Evolutionary conservation across 2,888 invertebrate genomes (phyloP), one percentile per base, ranked within the genome.

Genomic region (Agriotes lineatus): DNA sequence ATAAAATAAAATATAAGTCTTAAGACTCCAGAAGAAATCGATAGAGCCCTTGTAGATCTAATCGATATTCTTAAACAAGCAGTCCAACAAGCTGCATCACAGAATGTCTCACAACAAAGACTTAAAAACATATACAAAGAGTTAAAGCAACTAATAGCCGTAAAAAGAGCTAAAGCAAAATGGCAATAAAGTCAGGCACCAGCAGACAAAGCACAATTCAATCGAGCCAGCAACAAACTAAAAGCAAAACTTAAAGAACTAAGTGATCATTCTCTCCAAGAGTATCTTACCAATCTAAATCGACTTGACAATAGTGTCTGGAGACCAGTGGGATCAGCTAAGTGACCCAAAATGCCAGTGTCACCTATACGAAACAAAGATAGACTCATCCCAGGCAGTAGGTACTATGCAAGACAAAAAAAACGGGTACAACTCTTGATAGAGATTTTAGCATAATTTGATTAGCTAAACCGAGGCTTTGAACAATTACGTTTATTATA

Each of bases 151-250:
- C 37, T 37, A 20, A 56, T 56, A 35, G 35, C 37, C 3, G 18
- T 14, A 19, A 56, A 56, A 19, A 56, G 19, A 56, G 56, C 56
- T 37, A 56, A 39, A 12, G 37, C 35, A 37, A 37, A 37, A 6
- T 56, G 56, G 37, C 56, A 56, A 10, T 16, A n/a, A 37, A 35
- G n/a, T 37, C 56, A 56, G n/a, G 16, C 56, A 16, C 37, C 56
- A 16, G 56, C 56, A 19, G 56, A 56, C 19, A 56, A 18, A 56
- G 14, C 37, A 37, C 2, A n/a, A 18, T n/a, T 19, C 12, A 37
- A 37, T 37, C 35, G 37, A 18, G 2, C 35, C 9, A 56, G 6
- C 20, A 56, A 56, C 37, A 35, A 56, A 54, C 33, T 54, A 9
- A 30, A 54, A 14, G 10, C 10, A 33, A 30, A 54, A 54, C 33